phyloP scores from a whole-genome alignment of 2,888 invertebrate genomes.

The Zootermopsis nevadensis region DNA sequence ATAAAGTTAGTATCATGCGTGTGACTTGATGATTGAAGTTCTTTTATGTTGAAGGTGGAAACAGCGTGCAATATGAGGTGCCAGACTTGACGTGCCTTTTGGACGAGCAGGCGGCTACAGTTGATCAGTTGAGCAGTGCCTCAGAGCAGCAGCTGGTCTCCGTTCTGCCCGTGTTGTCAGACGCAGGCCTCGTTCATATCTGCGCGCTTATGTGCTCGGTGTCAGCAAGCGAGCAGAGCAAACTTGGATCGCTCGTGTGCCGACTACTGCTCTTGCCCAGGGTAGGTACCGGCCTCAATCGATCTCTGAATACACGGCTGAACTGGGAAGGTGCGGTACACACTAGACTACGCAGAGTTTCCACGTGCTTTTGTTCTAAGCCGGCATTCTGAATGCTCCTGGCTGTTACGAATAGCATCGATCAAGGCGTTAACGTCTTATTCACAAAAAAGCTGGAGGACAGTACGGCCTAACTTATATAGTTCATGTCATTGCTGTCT shows the following conservation, averaged over 20 bases:
- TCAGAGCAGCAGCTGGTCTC: background rate
- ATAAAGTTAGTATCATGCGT: background rate
- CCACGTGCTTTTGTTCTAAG: too few species aligned
- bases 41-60: background rate
- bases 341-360: too few species aligned
- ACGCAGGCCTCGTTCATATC: slow-evolving; percentile 13
- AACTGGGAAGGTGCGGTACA: too few species aligned
- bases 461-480: too few species aligned
- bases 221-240: slow-evolving; percentile 22
- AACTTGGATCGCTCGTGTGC: background rate
- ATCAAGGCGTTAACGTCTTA: too few species aligned
- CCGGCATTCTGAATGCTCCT: too few species aligned
- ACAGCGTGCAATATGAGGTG: background rate
- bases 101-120: slow-evolving; percentile 12
- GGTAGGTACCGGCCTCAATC: background rate
- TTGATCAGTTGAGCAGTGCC: slow-evolving; percentile 11
- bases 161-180: slow-evolving; percentile 7
- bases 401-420: too few species aligned
- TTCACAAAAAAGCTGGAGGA: too few species aligned
- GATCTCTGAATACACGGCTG: background rate
- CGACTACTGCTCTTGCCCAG: slow-evolving; percentile 22
- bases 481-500: too few species aligned
- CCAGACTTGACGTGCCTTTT: background rate
- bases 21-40: background rate
- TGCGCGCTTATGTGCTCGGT: slow-evolving; percentile 19